Evolutionary conservation across 2,888 invertebrate genomes (phyloP), one percentile per base, ranked within the genome.

Genomic region (Pogonocherus hispidulus): DNA sequence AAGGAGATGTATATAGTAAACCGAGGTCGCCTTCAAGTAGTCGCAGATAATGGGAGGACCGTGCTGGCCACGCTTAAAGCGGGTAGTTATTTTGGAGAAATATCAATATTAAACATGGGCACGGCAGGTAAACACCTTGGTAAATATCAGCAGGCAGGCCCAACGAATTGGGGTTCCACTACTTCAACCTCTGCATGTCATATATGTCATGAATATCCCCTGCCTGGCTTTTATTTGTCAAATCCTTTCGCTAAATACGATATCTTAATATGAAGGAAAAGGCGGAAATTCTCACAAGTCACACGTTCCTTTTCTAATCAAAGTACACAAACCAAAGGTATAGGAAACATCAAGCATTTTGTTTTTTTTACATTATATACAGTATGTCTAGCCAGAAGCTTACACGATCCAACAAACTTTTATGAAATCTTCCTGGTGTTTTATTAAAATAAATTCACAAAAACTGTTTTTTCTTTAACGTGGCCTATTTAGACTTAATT

Each of bases 1-100:
- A 98, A 98, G 87, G 98, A 98, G 88, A 99, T 99, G 98, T 99
- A 99, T 90, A 98, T 99, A 89, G 98, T 99, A 79, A 98, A 97
- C 88, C 90, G 98, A 80, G 98, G 99, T 75, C 91, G 96, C 79
- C 91, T 97, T 82, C 97, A 94, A 89, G 98, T 96, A 86, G 97
- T 96, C 78, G 97, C 93, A 72, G 96, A 97, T 88, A 96, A 97
- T 87, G 96, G 96, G 78, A 93, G 96, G 87, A 96, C 97, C 63
- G 97, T 98, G 78, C 90, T 99, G 87, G 98, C 98, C 82, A 98
- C 97, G 77, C 91, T 99, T 84, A 96, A 97, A 88, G 98, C 98
- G 82, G 99, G 98, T 87, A 97, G 97, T 87, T 99, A 99, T 91
- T 99, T 99, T 89, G 99, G 99, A 84, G 99, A 99, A 91, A 99